Conservation (phyloP, 2,797 vertebrate species). For the Heterohyrax brucei region DNA sequence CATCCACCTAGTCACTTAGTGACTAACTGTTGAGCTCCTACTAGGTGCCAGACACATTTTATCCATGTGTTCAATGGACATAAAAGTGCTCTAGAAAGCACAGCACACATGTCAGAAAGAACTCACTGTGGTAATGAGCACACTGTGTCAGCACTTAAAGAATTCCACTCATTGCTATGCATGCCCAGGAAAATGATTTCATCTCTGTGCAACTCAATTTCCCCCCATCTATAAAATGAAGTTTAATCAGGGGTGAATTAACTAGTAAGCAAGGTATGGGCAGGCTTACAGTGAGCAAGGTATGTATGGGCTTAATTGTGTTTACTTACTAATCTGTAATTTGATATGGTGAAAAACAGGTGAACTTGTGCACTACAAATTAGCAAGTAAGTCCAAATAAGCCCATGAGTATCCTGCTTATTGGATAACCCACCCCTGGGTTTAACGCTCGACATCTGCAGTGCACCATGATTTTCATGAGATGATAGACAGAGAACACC, state of each 20-base stretch:
- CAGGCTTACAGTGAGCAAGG: too few relatives aligned
- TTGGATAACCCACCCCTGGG: too few relatives aligned
- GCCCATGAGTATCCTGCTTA: too few relatives aligned
- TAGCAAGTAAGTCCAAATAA: too few relatives aligned
- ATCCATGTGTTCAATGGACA: not conserved
- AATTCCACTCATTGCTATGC: not conserved
- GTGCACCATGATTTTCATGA: not conserved
- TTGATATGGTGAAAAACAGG: too few relatives aligned
- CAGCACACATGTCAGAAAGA: not conserved
- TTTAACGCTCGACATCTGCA: not conserved
- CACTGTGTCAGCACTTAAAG: not conserved
- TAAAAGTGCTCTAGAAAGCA: not conserved
- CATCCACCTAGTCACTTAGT: not conserved
- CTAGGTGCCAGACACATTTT: not conserved
- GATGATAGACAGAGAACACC: not conserved
- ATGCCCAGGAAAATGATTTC: not conserved
- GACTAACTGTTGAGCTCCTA: not conserved
- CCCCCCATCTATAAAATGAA: not conserved
- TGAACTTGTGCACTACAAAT: too few relatives aligned
- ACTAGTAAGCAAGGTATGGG: too few relatives aligned
- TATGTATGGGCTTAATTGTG: too few relatives aligned
- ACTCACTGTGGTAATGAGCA: not conserved
- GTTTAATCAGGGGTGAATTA: not conserved
- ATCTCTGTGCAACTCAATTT: not conserved
- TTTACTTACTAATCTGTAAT: too few relatives aligned